Evolutionary conservation across 2,113 vertebrate species (phyloP), one percentile per base, ranked within the genome.

Genomic region (Empidonax alnorum): DNA sequence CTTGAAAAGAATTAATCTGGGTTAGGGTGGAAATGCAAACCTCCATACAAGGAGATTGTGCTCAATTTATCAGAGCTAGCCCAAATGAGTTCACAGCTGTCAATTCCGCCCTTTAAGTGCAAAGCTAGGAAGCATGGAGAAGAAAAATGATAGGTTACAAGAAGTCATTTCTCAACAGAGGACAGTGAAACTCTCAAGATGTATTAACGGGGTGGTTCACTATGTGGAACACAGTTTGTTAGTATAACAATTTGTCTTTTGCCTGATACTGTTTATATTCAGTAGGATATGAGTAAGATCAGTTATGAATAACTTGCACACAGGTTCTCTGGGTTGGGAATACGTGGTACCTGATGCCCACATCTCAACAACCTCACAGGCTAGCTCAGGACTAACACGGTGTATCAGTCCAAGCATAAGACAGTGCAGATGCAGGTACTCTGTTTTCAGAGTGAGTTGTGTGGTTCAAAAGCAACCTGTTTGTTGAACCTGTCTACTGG

Each of bases 301-400:
- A 14, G 4, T 74, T 77, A 42, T 76, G 53, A 53, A 30, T 67
- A 47, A 58, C 44, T 10, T 33, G 1, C 42, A 14, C 50, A 9
- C 33, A 47, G 19, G 9, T 68, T 79, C 37, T 84, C 17, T 84
- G 56, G 5, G n/a, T 87, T 85, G 71, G 28, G n/a, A 80, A 6
- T 76, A 22, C 0, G 0, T 22, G 1, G 1, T 88, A 19, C 37
- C 23, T 63, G 37, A 42, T 65, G 41, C 23, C 59, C 21, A 5
- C 9, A 7, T 93, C 72, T 80, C 53, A 77, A 0, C 33, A 83
- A 37, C 46, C n/a, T 39, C 18, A 4, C 49, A 27, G 81, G 42
- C 16, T 53, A 16, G 27, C 42, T 84, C 21, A 22, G 41, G 37
- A 24, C 30, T 81, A 37, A 10, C 12, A 30, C 4, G 17, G 19